Percentiles rank a stretch among this genome's conserved stretches.
These are phyloP conservation scores for Sarcophaga rosellei DNA, from an alignment of 2,888 invertebrate genomes.

Conservation along the genomic window DNA sequence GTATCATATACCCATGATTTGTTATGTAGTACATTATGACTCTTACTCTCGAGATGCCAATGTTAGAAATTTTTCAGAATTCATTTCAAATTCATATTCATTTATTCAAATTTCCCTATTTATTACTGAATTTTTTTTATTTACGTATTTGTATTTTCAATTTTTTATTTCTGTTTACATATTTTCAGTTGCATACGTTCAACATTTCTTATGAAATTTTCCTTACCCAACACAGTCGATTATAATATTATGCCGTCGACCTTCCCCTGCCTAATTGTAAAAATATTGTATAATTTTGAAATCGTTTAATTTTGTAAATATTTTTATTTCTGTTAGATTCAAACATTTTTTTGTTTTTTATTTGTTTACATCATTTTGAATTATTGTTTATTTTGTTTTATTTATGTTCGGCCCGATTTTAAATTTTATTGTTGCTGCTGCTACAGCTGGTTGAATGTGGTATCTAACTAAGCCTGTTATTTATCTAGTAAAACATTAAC, in stretches of 20 bases:
- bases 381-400: conserved; percentile 21
- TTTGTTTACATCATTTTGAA: background rate
- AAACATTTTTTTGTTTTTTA: background rate
- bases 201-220: background rate
- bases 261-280: too few relatives aligned
- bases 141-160: too few relatives aligned
- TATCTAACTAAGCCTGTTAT: conserved; percentile 26
- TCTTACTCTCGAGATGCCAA: too few relatives aligned
- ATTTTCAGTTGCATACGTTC: too few relatives aligned
- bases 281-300: background rate
- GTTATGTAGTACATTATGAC: too few relatives aligned
- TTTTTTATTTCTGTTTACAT: too few relatives aligned
- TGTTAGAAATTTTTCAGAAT: too few relatives aligned
- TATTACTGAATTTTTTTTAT: background rate
- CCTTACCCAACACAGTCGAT: background rate
- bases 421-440: background rate
- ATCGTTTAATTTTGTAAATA: background rate
- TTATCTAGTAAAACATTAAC: conserved; percentile 46
- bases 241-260: too few relatives aligned
- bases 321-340: background rate
- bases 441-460: too few relatives aligned
- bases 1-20: too few relatives aligned
- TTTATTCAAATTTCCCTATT: background rate
- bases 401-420: conserved; percentile 22
- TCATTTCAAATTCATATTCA: background rate